Conservation (phyloP, 1,140 invertebrate genomes). For the Globodera ellingtonae region DNA sequence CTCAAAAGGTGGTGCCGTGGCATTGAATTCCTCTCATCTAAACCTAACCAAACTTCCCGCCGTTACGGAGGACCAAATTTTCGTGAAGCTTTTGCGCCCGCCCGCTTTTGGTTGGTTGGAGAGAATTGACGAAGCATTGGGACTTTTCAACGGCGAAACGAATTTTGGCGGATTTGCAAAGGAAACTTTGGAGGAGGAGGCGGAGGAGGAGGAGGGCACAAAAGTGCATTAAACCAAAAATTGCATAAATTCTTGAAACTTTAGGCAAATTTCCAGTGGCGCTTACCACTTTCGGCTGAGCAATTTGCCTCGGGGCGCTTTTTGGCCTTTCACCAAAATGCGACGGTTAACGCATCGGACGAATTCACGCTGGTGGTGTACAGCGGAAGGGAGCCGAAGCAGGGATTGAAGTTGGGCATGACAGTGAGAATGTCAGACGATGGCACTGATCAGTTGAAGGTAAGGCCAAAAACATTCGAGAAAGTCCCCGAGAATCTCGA, state of each 20-base stretch:
- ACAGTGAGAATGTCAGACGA: background rate
- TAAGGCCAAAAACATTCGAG: background rate
- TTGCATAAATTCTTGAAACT: background rate
- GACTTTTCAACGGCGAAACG: background rate
- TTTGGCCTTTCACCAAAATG: conserved; percentile 45
- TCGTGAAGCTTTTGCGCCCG: conserved; percentile 36
- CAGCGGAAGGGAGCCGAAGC: conserved; percentile 19
- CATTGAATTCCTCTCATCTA: conserved; percentile 40
- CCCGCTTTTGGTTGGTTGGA: conserved; percentile 39
- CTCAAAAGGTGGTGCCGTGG: conserved; percentile 34
- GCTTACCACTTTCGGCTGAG: conserved; percentile 28
- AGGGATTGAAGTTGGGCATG: background rate
- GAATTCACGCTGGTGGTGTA: conserved; percentile 48
- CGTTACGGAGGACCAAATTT: conserved; percentile 38
- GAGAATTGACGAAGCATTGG: conserved; percentile 28
- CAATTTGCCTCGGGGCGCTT: conserved; percentile 49
- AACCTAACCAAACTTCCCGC: conserved; percentile 46
- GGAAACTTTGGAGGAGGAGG: conserved; percentile 7
- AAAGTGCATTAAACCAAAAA: background rate
- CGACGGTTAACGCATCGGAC: conserved; percentile 21
- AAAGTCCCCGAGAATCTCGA: background rate
- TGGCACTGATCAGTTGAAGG: conserved; percentile 13
- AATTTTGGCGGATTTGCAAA: background rate
- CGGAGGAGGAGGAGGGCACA: conserved; percentile 1
- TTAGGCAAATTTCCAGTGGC: conserved; percentile 4